Conservation (phyloP, 2,888 invertebrate species). For the Ormyrus thymus region DNA sequence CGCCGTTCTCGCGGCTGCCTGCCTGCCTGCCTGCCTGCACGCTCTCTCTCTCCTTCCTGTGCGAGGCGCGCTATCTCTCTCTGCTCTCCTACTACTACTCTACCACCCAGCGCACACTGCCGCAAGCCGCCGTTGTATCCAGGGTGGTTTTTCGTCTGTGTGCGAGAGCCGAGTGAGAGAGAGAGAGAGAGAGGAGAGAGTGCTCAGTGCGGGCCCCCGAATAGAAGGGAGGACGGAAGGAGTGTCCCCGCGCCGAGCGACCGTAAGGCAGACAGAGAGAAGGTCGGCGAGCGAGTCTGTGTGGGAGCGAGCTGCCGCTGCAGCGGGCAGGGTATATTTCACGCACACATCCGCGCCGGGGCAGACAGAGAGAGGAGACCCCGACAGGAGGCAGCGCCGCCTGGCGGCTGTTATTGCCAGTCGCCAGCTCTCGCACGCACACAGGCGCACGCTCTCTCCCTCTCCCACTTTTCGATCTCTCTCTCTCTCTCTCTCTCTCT, state of each 20-base stretch:
- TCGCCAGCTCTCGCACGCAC: background rate
- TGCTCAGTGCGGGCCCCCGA: slow-evolving; percentile 1
- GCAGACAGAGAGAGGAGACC: slow-evolving; percentile 14
- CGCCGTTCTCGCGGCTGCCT: slow-evolving; percentile 1
- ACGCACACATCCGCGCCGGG: background rate
- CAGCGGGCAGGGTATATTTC: slow-evolving; percentile 1
- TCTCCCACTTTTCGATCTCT: slow-evolving; percentile 11
- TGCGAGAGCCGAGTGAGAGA: background rate
- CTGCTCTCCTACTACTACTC: background rate
- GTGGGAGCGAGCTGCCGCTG: background rate
- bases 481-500: background rate
- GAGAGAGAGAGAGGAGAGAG: slow-evolving; percentile 18
- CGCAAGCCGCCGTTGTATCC: background rate
- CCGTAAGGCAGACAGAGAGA: background rate
- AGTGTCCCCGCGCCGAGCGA: slow-evolving; percentile 36
- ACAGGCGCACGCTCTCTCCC: slow-evolving; percentile 3
- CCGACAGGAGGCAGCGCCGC: slow-evolving; percentile 13
- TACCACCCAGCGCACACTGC: background rate
- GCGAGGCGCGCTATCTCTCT: slow-evolving; percentile 4
- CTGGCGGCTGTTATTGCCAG: slow-evolving; percentile 33
- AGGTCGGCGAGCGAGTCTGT: background rate
- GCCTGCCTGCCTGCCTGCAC: background rate
- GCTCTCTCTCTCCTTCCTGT: slow-evolving; percentile 24
- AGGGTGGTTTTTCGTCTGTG: background rate
- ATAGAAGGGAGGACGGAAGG: slow-evolving; percentile 43